Evolutionary conservation across 2,113 vertebrate genomes (phyloP).

Genomic region (Naja naja): DNA sequence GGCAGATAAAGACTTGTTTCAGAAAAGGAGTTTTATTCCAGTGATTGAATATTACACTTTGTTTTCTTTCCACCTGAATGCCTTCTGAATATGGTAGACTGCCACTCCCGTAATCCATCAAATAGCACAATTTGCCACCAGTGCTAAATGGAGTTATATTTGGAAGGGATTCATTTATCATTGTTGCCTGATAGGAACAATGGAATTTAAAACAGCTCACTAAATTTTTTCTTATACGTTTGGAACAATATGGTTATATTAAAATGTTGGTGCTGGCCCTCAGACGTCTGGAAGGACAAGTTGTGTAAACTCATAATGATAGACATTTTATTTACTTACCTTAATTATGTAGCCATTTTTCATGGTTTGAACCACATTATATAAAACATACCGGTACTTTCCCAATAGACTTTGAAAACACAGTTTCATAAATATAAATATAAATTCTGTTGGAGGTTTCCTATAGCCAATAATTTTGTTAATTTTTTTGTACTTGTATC

Average conservation of each 20-base stretch:
- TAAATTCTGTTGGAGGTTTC: background rate
- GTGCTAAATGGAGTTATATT: background rate
- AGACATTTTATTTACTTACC: background rate
- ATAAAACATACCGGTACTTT: background rate
- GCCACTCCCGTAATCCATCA: background rate
- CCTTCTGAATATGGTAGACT: background rate
- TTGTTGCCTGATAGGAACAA: background rate
- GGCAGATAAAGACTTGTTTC: background rate
- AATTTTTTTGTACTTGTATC: background rate
- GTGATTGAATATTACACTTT: slow-evolving; percentile 29
- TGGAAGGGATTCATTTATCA: background rate
- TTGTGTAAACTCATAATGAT: background rate
- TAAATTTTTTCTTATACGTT: background rate
- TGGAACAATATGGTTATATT: background rate
- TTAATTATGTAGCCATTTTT: background rate
- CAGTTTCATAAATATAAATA: background rate
- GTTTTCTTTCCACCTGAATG: background rate
- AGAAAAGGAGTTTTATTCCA: slow-evolving; percentile 29
- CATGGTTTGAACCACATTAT: background rate
- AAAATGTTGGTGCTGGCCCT: background rate
- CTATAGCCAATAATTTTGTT: background rate
- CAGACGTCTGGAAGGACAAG: background rate
- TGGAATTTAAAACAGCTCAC: slow-evolving; percentile 28
- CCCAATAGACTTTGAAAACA: background rate
- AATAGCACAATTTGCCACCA: background rate